A percentile compares a stretch with the other conserved stretches of the same genome.
phyloP scores from a whole-genome alignment of 1,140 invertebrate species.

The Atta texana region DNA sequence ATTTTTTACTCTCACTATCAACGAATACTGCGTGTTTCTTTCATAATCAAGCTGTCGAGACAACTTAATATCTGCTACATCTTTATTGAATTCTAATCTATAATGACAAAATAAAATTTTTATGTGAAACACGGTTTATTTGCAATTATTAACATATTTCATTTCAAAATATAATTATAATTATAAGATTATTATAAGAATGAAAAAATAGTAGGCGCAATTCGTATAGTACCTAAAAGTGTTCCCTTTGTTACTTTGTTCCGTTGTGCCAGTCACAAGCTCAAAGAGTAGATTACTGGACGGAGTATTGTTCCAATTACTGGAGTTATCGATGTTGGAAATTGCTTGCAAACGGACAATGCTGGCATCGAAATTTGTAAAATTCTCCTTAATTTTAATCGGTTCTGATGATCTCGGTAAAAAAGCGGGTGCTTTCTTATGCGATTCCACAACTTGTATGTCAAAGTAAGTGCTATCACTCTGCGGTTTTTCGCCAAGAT shows the following conservation, averaged over 20 bases:
- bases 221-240: constrained; percentile 88
- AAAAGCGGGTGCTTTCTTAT: constrained; percentile 94
- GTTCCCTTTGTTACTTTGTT: constrained; percentile 93
- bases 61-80: constrained; percentile 91
- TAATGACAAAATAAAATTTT: constrained; percentile 59
- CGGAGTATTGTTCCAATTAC: constrained; percentile 89
- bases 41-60: constrained; percentile 93
- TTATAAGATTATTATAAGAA: too few relatives aligned
- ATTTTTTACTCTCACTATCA: constrained; percentile 94
- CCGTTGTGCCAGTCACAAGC: constrained; percentile 92
- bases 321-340: constrained; percentile 91
- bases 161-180: background rate
- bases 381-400: constrained; percentile 91
- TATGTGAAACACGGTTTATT: background rate
- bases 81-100: constrained; percentile 89
- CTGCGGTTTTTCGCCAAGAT: constrained; percentile 88
- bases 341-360: constrained; percentile 90
- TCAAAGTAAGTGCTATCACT: constrained; percentile 89
- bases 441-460: constrained; percentile 94
- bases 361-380: constrained; percentile 89
- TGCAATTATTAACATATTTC: background rate
- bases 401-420: constrained; percentile 87
- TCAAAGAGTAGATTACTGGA: constrained; percentile 89
- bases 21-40: constrained; percentile 92
- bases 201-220: background rate